These are phyloP conservation scores for Caligus rogercresseyi DNA, from an alignment of 1,140 invertebrate genomes.

Conservation along the genomic window DNA sequence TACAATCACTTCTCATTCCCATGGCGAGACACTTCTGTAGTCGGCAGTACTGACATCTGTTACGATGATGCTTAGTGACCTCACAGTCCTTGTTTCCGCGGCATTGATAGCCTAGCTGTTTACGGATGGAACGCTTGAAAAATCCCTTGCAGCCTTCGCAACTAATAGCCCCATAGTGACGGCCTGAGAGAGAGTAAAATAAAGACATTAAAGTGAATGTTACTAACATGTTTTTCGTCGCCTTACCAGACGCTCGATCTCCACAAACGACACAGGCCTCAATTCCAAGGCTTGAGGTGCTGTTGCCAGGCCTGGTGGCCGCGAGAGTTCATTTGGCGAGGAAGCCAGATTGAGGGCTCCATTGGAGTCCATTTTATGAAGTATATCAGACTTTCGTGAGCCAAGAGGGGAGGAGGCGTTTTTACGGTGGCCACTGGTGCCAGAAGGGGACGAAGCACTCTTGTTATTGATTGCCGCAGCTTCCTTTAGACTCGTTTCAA, in stretches of 20 bases:
- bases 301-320: not conserved
- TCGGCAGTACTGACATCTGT: conserved; percentile 92
- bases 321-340: not conserved
- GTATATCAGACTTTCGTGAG: not conserved
- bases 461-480: too few relatives aligned
- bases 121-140: conserved; percentile 78
- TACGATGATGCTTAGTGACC: conserved; percentile 89
- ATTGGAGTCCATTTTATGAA: conserved; percentile 17
- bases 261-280: conserved; percentile 87
- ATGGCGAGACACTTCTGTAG: conserved; percentile 88
- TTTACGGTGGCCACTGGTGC: not conserved
- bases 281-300: conserved; percentile 27
- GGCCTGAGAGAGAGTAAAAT: conserved; percentile 33
- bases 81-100: conserved; percentile 83
- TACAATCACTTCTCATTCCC: conserved; percentile 95
- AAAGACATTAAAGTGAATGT: conserved; percentile 16
- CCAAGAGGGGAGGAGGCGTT: not conserved
- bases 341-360: conserved; percentile 12
- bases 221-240: not conserved
- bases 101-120: conserved; percentile 87
- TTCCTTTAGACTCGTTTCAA: too few relatives aligned
- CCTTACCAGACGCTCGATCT: conserved; percentile 57
- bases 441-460: too few relatives aligned
- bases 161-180: conserved; percentile 83
- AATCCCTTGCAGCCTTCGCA: conserved; percentile 86